These are phyloP conservation scores for Gila robusta DNA, from an alignment of 2,797 vertebrate species.

Conservation along the genomic window DNA sequence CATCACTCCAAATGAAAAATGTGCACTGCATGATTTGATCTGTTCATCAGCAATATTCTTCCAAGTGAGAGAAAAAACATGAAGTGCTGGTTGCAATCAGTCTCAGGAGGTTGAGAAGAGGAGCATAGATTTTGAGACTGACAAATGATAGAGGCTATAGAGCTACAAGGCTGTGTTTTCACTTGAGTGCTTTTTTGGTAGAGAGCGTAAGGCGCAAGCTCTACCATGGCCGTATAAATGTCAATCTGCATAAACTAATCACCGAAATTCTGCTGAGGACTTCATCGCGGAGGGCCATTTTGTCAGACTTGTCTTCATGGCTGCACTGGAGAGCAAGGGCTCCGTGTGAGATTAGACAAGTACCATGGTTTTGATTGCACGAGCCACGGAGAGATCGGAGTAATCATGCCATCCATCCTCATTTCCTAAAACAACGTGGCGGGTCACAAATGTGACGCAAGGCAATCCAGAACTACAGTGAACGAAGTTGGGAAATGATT, in stretches of 20 bases:
- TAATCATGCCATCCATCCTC: constrained; percentile 70
- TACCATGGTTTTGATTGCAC: constrained; percentile 76
- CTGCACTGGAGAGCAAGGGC: constrained; percentile 57
- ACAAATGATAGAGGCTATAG: constrained; percentile 52
- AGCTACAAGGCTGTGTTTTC: constrained; percentile 53
- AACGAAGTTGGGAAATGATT: constrained; percentile 45
- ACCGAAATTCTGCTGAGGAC: constrained; percentile 60
- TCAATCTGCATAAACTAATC: constrained; percentile 67
- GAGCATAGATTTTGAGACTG: constrained; percentile 49
- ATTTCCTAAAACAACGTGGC: constrained; percentile 42
- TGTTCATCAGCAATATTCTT: constrained; percentile 53
- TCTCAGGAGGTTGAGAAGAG: constrained; percentile 43
- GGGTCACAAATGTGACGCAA: constrained; percentile 34
- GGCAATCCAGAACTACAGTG: constrained; percentile 32
- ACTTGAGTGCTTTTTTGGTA: constrained; percentile 55
- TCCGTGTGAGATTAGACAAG: constrained; percentile 74
- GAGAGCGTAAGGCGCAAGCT: constrained; percentile 36
- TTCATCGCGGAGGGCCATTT: constrained; percentile 66
- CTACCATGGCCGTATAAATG: constrained; percentile 62
- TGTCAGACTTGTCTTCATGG: constrained; percentile 53
- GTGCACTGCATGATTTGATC: constrained; percentile 49
- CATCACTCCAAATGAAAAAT: constrained; percentile 57
- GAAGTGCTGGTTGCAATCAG: constrained; percentile 66
- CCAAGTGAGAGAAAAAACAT: constrained; percentile 54
- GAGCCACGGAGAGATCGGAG: constrained; percentile 68